A percentile compares a stretch with the other conserved stretches of the same genome.
phyloP scores from a whole-genome alignment of 2,113 vertebrate species.

The Mastomys coucha region DNA sequence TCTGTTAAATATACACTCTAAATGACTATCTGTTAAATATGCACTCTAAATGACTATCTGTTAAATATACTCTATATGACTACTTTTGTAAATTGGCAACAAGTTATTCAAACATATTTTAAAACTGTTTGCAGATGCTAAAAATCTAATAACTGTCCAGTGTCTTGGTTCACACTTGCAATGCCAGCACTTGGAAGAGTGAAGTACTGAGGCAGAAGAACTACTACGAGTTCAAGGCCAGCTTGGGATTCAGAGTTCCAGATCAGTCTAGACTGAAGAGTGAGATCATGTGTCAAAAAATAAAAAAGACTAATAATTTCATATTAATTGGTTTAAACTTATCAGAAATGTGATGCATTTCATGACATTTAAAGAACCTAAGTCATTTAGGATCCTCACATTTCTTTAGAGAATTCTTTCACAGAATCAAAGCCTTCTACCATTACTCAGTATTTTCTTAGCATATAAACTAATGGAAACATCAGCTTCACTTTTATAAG shows the following conservation, averaged over 20 bases:
- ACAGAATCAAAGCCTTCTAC: slow-evolving; percentile 26
- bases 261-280: not conserved
- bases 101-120: slow-evolving; percentile 43
- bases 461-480: not conserved
- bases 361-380: slow-evolving; percentile 20
- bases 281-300: not conserved
- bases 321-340: slow-evolving; percentile 19
- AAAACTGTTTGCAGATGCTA: not conserved
- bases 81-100: slow-evolving; percentile 17
- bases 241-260: not conserved
- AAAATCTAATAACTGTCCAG: not conserved
- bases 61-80: not conserved
- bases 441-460: slow-evolving; percentile 38
- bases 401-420: slow-evolving; percentile 19
- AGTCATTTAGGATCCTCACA: slow-evolving; percentile 38
- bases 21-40: too few relatives aligned
- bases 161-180: not conserved
- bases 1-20: not conserved
- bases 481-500: slow-evolving; percentile 52
- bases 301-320: not conserved
- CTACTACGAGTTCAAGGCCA: not conserved
- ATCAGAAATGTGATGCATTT: slow-evolving; percentile 5
- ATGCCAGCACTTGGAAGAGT: not conserved
- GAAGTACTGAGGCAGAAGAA: not conserved
- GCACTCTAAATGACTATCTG: too few relatives aligned